Evolutionary conservation across 1,140 invertebrate species (phyloP).

Genomic region (Dendroctonus ponderosae): DNA sequence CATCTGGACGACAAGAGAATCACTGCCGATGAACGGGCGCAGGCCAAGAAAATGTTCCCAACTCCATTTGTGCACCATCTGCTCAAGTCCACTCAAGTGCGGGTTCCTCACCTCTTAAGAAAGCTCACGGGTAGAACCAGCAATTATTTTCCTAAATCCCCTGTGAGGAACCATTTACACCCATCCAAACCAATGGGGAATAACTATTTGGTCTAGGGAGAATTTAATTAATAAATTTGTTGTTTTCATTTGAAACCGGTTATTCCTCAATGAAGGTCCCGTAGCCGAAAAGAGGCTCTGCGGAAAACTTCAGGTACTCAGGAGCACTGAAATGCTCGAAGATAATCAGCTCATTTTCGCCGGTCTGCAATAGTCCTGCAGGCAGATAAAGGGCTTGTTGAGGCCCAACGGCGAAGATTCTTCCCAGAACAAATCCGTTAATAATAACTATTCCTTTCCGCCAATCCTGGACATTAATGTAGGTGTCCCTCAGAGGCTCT

Average conservation of each 20-base stretch:
- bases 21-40: constrained; percentile 59
- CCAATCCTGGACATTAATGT: constrained; percentile 53
- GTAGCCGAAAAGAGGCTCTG: constrained; percentile 37
- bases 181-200: too few relatives aligned
- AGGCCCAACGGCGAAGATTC: constrained; percentile 59
- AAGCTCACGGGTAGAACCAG: constrained; percentile 8
- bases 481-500: constrained; percentile 40
- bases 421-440: constrained; percentile 65
- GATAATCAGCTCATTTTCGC: constrained; percentile 53
- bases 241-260: background rate
- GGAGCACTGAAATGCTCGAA: constrained; percentile 48
- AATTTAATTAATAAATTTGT: background rate
- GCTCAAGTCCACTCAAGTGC: constrained; percentile 11
- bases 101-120: constrained; percentile 19
- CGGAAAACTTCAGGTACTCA: constrained; percentile 35
- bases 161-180: background rate
- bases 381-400: constrained; percentile 61
- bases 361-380: constrained; percentile 54
- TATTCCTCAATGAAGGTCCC: constrained; percentile 45
- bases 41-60: constrained; percentile 61
- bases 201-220: background rate
- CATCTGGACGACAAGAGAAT: constrained; percentile 67
- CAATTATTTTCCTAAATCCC: constrained; percentile 10
- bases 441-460: constrained; percentile 61
- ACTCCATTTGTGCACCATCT: constrained; percentile 14